Conservation (phyloP, 2,888 invertebrate species). For the Idaea aversata region DNA sequence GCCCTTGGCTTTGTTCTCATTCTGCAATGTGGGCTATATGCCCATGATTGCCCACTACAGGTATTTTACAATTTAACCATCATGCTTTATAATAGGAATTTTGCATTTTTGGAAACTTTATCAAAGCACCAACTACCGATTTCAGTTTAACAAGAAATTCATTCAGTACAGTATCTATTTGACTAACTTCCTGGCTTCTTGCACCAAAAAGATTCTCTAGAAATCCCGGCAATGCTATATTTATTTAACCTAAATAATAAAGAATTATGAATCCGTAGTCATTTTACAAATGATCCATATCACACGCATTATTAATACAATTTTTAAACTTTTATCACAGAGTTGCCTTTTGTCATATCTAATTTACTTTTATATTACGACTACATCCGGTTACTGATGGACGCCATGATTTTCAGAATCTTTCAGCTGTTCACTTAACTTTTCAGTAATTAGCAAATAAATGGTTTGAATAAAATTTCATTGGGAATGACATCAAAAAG, state of each 20-base stretch:
- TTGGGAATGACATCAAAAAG: slow-evolving; percentile 39
- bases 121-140: too few species aligned
- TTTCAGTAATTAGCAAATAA: slow-evolving; percentile 22
- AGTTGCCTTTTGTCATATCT: slow-evolving; percentile 30
- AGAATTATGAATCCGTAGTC: slow-evolving; percentile 2
- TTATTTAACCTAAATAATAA: neutral
- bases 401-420: slow-evolving; percentile 21
- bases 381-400: slow-evolving; percentile 26
- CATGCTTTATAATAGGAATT: too few species aligned
- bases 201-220: neutral
- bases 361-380: slow-evolving; percentile 30
- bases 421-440: slow-evolving; percentile 21
- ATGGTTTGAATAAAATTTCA: slow-evolving; percentile 21
- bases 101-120: too few species aligned
- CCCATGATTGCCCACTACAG: too few species aligned
- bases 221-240: neutral
- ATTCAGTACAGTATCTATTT: too few species aligned
- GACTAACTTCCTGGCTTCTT: neutral
- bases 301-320: slow-evolving; percentile 14
- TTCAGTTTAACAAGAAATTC: too few species aligned
- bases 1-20: too few species aligned
- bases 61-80: too few species aligned
- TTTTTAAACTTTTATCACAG: slow-evolving; percentile 18
- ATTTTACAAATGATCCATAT: slow-evolving; percentile 18
- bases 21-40: too few species aligned